Evolutionary conservation across 2,888 invertebrate genomes (phyloP), one percentile per base, ranked within the genome.

Genomic region (Busseola fusca): DNA sequence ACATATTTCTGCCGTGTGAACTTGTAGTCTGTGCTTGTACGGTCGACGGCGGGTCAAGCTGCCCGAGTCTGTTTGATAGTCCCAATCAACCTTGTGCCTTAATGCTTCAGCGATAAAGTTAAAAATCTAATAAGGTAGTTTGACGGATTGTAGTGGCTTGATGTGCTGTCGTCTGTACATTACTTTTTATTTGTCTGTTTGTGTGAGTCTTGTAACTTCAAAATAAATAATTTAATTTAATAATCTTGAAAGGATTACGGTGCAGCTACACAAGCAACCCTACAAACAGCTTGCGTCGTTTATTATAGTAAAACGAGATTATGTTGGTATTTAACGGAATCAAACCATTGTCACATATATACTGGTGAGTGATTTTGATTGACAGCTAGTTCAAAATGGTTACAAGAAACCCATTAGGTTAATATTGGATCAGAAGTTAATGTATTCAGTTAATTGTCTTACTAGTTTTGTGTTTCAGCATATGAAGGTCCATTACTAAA

Each of bases 221-320:
- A n/a, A n/a, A n/a, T n/a, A n/a, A n/a, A n/a, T n/a, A n/a, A n/a
- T n/a, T n/a, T n/a, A n/a, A n/a, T n/a, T n/a, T n/a, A n/a, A n/a
- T n/a, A n/a, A n/a, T n/a, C 3, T 52, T 37, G 14, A 9, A 18
- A 48, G 14, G 4, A 27, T 1, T 37, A 14, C 9, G 2, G 4
- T 27, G 2, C 45, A 52, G 50, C 16, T 27, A 10, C 10, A 7
- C 21, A 56, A 50, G 16, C 62, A 63, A 59, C 60, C 52, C 65
- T 74, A 74, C 6, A 42, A 63, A 48, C 62, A 59, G 34, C n/a
- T 56, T 50, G 77, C 25, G 66, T 80, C 58, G 80, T 83, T 82
- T 74, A 72, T 73, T 76, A 76, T 68, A 58, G 62, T 73, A 64
- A 73, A 76, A 69, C 62, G 52, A 71, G 73, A 73, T 63, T 72